A percentile compares a stretch with the other conserved stretches of the same genome.
These are phyloP conservation scores for Intellagama lesueurii DNA, from an alignment of 2,797 vertebrate species.

Conservation along the genomic window DNA sequence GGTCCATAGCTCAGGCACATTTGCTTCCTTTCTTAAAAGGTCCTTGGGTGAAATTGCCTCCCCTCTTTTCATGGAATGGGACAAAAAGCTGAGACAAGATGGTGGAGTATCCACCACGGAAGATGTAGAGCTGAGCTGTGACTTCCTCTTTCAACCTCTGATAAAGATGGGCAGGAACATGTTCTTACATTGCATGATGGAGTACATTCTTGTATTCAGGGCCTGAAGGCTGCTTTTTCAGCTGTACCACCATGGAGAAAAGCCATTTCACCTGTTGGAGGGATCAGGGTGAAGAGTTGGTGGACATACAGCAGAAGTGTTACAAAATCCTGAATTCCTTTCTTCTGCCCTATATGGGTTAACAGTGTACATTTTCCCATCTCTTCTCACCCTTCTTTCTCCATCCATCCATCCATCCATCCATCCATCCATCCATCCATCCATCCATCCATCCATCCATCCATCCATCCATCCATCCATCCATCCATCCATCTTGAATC, in stretches of 20 bases:
- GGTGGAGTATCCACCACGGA: no score
- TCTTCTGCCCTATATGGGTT: not conserved
- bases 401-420: not conserved
- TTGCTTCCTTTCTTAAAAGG: not conserved
- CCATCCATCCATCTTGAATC: no score
- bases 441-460: not conserved
- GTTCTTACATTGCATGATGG: conserved; percentile 30
- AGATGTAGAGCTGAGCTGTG: no score
- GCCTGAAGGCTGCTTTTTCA: conserved; percentile 46
- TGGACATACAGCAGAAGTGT: not conserved
- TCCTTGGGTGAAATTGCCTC: not conserved
- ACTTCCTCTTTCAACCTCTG: not conserved
- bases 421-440: not conserved
- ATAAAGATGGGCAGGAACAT: not conserved
- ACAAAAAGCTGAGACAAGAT: not conserved
- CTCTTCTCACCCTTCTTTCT: not conserved
- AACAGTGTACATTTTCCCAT: not conserved
- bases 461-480: no score
- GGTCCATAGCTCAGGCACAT: not conserved
- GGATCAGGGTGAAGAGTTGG: not conserved
- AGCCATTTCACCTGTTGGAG: conserved; percentile 67
- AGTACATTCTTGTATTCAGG: conserved; percentile 64
- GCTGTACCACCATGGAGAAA: conserved; percentile 56
- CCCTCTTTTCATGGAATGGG: not conserved
- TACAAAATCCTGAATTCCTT: no score